Conservation (phyloP, 2,113 vertebrate genomes). For the Camelus dromedarius region DNA sequence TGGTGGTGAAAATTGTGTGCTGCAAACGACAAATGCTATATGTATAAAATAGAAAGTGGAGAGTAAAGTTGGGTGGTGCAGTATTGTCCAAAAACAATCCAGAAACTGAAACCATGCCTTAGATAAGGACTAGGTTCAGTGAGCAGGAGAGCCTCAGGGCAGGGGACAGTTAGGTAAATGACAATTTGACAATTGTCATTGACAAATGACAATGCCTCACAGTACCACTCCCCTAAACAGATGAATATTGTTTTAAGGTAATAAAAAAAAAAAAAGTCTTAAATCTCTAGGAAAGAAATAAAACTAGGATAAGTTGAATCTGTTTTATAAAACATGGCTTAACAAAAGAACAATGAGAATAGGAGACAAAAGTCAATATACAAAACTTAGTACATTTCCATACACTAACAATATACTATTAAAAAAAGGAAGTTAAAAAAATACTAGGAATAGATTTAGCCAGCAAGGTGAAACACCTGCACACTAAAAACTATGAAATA, state of each 20-base stretch:
- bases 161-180: too few species aligned
- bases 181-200: too few species aligned
- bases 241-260: background rate
- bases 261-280: background rate
- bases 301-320: background rate
- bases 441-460: background rate
- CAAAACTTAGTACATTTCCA: background rate
- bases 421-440: background rate
- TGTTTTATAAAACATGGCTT: background rate
- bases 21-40: background rate
- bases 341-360: conserved; percentile 11
- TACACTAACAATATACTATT: background rate
- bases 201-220: too few species aligned
- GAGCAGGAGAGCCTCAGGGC: background rate
- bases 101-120: background rate
- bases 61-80: background rate
- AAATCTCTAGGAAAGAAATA: background rate
- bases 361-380: background rate
- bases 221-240: background rate
- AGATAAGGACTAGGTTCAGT: background rate
- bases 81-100: background rate
- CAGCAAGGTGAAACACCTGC: background rate
- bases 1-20: background rate
- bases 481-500: background rate
- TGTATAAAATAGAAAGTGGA: background rate